These are phyloP conservation scores for Poeciliopsis turneri DNA, from an alignment of 2,797 vertebrate genomes.

Conservation along the genomic window DNA sequence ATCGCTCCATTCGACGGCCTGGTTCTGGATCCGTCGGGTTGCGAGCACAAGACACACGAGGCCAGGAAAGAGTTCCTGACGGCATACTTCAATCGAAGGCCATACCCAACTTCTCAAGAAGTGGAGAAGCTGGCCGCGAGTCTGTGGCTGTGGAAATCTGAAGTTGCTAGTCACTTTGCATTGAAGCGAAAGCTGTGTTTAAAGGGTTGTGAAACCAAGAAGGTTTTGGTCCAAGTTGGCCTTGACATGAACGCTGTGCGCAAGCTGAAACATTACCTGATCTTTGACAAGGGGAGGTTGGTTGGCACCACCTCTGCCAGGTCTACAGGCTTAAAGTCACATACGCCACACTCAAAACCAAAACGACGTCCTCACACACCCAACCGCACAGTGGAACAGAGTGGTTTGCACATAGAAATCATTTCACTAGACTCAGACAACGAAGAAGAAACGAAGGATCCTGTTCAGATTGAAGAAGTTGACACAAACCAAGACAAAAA, in stretches of 20 bases:
- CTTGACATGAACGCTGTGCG: slow-evolving; percentile 94
- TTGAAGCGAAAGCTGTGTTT: slow-evolving; percentile 88
- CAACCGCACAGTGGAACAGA: slow-evolving; percentile 83
- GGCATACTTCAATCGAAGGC: slow-evolving; percentile 92
- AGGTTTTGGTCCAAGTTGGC: slow-evolving; percentile 88
- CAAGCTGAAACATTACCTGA: slow-evolving; percentile 90
- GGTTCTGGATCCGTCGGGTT: slow-evolving; percentile 92
- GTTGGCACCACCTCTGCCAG: slow-evolving; percentile 81
- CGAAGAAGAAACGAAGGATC: slow-evolving; percentile 70
- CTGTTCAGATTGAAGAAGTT: slow-evolving; percentile 22
- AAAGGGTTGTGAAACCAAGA: slow-evolving; percentile 85
- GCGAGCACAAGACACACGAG: slow-evolving; percentile 93
- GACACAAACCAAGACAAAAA: slow-evolving; percentile 15
- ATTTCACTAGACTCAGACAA: slow-evolving; percentile 82
- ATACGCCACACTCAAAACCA: slow-evolving; percentile 68
- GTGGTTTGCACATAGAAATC: slow-evolving; percentile 71
- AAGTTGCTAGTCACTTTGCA: slow-evolving; percentile 92
- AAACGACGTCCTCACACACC: slow-evolving; percentile 80
- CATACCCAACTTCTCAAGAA: slow-evolving; percentile 89
- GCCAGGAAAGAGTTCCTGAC: slow-evolving; percentile 95
- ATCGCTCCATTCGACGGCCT: slow-evolving; percentile 85
- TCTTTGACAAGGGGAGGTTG: slow-evolving; percentile 83
- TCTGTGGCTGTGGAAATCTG: slow-evolving; percentile 96
- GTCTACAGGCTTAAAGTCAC: slow-evolving; percentile 59
- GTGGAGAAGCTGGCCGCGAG: slow-evolving; percentile 93